Percentiles rank a stretch among this genome's conserved stretches.
Evolutionary conservation across 2,113 vertebrate species (phyloP).

Genomic region (Antechinus flavipes): DNA sequence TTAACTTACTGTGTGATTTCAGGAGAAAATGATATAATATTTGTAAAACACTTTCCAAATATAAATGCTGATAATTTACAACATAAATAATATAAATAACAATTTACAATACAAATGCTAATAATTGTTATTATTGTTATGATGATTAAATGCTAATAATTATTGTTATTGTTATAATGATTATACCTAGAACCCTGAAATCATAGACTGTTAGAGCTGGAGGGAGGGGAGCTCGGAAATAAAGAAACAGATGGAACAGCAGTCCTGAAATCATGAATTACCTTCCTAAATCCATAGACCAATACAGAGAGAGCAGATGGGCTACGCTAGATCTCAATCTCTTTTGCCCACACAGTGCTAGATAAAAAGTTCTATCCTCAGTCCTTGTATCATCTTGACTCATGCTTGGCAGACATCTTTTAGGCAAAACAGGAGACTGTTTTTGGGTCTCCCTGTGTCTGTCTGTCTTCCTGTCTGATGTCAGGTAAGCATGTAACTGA

Average conservation of each 20-base stretch:
- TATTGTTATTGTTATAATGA: neutral
- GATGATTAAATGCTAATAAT: neutral
- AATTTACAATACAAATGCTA: neutral
- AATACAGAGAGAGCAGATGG: neutral
- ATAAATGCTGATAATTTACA: neutral
- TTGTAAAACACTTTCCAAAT: neutral
- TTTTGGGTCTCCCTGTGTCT: neutral
- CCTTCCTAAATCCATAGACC: neutral
- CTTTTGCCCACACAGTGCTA: neutral
- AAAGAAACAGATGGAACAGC: neutral
- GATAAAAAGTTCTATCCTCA: neutral
- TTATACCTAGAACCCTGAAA: neutral
- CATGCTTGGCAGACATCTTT: neutral
- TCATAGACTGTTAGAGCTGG: neutral
- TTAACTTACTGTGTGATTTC: neutral
- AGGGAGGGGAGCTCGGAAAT: neutral
- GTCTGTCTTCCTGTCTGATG: neutral
- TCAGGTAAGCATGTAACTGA: neutral
- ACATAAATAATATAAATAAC: no score
- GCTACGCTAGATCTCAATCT: neutral
- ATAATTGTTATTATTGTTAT: neutral
- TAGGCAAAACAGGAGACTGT: neutral
- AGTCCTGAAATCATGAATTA: neutral
- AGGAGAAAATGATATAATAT: neutral
- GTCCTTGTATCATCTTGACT: neutral